Evolutionary conservation across 2,113 vertebrate genomes (phyloP).

Genomic region (Megaceryle torquata): DNA sequence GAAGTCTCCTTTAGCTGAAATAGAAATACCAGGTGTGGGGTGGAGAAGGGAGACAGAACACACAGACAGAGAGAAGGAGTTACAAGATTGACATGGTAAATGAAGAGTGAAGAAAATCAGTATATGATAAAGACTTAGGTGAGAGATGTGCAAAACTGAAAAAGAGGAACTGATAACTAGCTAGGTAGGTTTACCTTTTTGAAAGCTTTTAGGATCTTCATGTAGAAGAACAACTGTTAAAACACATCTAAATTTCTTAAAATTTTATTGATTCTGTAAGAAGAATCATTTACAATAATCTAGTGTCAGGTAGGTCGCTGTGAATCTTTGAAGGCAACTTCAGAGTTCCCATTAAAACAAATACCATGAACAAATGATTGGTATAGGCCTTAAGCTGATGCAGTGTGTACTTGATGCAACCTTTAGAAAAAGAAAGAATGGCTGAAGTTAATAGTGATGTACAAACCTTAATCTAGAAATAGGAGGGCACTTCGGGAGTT

Average conservation of each 20-base stretch:
- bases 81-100: not conserved
- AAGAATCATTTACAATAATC: not conserved
- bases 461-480: not conserved
- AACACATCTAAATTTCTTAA: not conserved
- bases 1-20: not conserved
- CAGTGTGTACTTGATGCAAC: not conserved
- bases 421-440: not conserved
- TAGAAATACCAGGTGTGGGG: not conserved
- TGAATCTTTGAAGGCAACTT: not conserved
- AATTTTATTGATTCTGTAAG: not conserved
- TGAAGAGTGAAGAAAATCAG: conserved; percentile 9
- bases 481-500: not conserved
- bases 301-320: not conserved
- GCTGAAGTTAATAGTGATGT: not conserved
- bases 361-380: not conserved
- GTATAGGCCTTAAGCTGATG: not conserved
- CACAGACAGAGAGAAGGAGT: not conserved
- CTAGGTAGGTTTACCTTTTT: not conserved
- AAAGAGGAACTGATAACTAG: not conserved
- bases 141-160: not conserved
- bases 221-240: not conserved
- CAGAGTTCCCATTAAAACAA: not conserved
- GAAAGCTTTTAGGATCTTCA: not conserved
- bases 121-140: not conserved
- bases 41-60: not conserved